Base-by-base conservation (phyloP, 1,140 invertebrate species). In the Mylabris phalerata region DNA sequence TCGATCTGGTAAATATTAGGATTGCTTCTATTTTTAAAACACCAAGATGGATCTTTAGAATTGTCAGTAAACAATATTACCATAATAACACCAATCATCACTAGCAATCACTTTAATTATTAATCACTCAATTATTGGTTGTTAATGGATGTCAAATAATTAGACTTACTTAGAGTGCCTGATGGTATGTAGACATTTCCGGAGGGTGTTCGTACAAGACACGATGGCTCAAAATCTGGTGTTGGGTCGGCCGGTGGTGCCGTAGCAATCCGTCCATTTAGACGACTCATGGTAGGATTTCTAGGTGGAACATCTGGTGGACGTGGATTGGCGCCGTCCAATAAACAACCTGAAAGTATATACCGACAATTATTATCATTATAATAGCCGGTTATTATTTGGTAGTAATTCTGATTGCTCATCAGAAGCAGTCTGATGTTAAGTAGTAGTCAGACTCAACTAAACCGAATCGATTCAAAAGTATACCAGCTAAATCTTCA, bases 151-250 rank as follows among this genome's bases (percentile, higher is more conserved):
- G 19, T 5, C 32, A 32, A 32, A 32, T 5, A 32, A 32, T 32
- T 32, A 41, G 71, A 79, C 77, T 79, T 71, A 79, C 78, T 79
- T 71, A 79, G 67, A 71, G 79, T 80, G 86, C 88, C 88, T 78
- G 87, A 86, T 76, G 90, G 90, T 83, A 93, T 90, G 80, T 93
- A 94, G 73, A 93, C 90, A 80, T 91, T 93, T 71, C 91, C 92
- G 60, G 90, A 92, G 63, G 90, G 85, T 54, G 90, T 93, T 74
- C 91, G 84, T 67, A 93, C 90, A 67, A 94, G 83, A 77, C 90
- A 94, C 71, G 90, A 90, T 63, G 91, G 89, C 76, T 94, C 92
- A 75, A 93, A 90, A 74, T 94, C 91, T 75, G 89, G 87, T 68
- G 87, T 84, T 71, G 85, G 82, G 65, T 81, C 78, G 67, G 76